These are phyloP conservation scores for Alectura lathami DNA, from an alignment of 2,113 vertebrate species.

Conservation along the genomic window DNA sequence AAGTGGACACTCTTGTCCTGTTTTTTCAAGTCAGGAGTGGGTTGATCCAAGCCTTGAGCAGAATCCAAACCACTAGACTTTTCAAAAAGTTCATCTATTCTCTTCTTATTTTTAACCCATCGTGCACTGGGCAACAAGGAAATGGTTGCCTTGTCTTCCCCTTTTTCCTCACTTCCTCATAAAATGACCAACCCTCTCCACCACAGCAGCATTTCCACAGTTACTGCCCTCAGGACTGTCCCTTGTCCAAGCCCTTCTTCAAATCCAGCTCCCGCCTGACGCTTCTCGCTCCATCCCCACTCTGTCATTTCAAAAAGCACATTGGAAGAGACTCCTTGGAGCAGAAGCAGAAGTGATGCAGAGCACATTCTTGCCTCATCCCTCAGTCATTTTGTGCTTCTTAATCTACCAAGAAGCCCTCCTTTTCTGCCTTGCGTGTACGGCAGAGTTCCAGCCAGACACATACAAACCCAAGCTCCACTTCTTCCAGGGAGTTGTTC, in stretches of 20 bases:
- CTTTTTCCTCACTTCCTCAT: accelerated
- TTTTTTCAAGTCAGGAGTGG: background rate
- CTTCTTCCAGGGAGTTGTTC: background rate
- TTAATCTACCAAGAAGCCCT: background rate
- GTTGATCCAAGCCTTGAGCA: conserved; percentile 16
- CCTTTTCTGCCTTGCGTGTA: background rate
- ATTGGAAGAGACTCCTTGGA: background rate
- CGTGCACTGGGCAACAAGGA: background rate
- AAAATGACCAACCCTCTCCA: background rate
- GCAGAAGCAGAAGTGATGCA: background rate
- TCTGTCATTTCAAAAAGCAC: background rate
- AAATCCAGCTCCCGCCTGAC: background rate
- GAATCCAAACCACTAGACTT: conserved; percentile 15
- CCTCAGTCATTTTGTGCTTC: background rate
- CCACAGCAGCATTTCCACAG: background rate
- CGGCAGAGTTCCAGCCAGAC: background rate
- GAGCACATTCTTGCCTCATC: background rate
- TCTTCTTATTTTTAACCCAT: background rate
- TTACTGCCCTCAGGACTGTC: background rate
- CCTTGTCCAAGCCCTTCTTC: background rate
- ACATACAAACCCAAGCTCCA: background rate
- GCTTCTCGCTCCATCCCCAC: background rate
- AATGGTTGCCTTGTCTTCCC: background rate
- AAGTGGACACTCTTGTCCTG: conserved; percentile 19
- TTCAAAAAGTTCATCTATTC: background rate